phyloP scores from a whole-genome alignment of 2,797 vertebrate species.

The Melanotaenia nigrans region DNA sequence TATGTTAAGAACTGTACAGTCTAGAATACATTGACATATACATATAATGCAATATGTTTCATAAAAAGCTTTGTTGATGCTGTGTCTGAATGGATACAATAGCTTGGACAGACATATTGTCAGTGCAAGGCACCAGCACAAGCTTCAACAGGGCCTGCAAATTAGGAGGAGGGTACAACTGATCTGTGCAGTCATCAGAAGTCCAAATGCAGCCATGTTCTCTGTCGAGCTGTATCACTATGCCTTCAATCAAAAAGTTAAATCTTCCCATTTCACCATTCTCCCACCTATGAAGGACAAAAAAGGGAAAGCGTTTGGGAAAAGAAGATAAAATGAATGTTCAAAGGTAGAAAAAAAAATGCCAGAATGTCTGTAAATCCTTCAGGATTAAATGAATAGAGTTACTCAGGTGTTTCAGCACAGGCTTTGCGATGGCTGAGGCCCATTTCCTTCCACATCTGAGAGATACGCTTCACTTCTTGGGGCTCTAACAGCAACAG shows the following conservation, averaged over 20 bases:
- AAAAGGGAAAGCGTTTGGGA: conserved; percentile 5
- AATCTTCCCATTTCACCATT: conserved; percentile 38
- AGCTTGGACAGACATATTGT: conserved; percentile 61
- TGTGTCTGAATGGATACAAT: conserved; percentile 61
- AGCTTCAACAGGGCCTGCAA: conserved; percentile 73
- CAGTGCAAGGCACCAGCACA: conserved; percentile 59
- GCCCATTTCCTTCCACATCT: conserved; percentile 75
- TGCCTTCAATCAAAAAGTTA: conserved; percentile 64
- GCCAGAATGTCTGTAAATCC: neutral
- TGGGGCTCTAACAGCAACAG: conserved; percentile 61
- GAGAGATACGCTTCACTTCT: conserved; percentile 64
- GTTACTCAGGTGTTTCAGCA: conserved; percentile 47
- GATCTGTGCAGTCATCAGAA: conserved; percentile 49
- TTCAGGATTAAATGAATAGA: neutral
- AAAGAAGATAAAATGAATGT: neutral
- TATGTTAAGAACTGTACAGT: conserved; percentile 48
- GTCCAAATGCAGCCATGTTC: conserved; percentile 65
- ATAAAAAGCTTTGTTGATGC: neutral
- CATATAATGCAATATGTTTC: neutral
- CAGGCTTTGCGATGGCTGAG: conserved; percentile 46
- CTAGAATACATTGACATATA: neutral
- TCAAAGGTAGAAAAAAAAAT: neutral
- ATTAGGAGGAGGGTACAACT: conserved; percentile 70
- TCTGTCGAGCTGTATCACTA: conserved; percentile 62
- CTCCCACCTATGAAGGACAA: conserved; percentile 33